Base-by-base conservation (phyloP, 2,888 invertebrate species). In the Hypsopygia costalis region DNA sequence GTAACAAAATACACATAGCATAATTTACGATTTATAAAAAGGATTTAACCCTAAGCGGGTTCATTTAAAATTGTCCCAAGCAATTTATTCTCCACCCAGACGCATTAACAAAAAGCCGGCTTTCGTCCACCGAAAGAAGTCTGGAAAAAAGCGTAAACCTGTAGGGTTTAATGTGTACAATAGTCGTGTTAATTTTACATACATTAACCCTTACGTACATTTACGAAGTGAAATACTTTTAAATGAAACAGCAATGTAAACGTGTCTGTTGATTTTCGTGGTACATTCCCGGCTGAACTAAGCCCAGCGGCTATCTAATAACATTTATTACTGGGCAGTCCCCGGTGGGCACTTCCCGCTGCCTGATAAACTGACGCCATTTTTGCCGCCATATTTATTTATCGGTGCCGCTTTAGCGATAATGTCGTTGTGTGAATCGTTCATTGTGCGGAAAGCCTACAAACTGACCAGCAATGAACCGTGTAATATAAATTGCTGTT, bases 301-400 rank as follows among this genome's bases (percentile, higher is more conserved):
- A 87, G 83, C 87, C 88, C 85, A 62, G 71, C 69, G 85, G 87
- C 87, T 86, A 87, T 87, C 87, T 87, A 88, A 88, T 88, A 88
- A 87, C 88, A 87, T 89, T 89, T 89, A 88, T 88, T 86, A 85
- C 85, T 66, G 69, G 55, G 69, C 72, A 69, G 73, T 86, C 89
- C 89, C 89, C 71, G 72, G 86, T 68, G 88, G 76, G 88, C 88
- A 86, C 86, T 88, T 87, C 83, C 83, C 74, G 68, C 30, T 62
- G 64, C 62, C 86, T 88, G 89, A 89, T 89, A 89, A 88, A 89
- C 82, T 79, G 87, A 54, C 69, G 75, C 86, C 81, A 87, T 89
- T 89, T 89, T 89, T 89, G 74, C 83, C 81, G 77, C 83, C 78
- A 83, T 88, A 87, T 89, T 88, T 89, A 88, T 89, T 89, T 89